phyloP scores from a whole-genome alignment of 2,797 vertebrate species.

The Syngnathus acus region DNA sequence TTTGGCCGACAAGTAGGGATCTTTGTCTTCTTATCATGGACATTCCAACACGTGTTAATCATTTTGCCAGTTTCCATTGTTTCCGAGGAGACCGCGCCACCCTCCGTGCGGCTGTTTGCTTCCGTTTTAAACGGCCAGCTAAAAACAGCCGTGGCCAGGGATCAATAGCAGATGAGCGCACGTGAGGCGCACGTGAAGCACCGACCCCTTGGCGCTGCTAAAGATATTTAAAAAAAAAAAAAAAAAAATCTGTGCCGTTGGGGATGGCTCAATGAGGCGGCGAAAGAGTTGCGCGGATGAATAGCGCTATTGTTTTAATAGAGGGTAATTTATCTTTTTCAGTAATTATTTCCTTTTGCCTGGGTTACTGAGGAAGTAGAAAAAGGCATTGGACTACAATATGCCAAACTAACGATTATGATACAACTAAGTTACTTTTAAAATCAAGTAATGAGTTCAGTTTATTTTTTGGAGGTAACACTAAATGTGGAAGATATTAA shows the following conservation, averaged over 20 bases:
- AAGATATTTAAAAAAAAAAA: conserved; percentile 14
- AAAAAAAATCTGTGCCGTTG: not conserved
- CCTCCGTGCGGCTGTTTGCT: conserved; percentile 31
- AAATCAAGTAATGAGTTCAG: not conserved
- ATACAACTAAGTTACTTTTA: not conserved
- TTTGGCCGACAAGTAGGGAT: not conserved
- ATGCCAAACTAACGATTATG: no score
- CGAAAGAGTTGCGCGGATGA: not conserved
- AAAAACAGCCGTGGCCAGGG: conserved; percentile 35
- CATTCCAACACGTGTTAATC: not conserved
- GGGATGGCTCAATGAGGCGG: not conserved
- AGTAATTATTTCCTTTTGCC: not conserved
- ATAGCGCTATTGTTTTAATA: not conserved
- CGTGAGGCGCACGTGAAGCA: conserved; percentile 27
- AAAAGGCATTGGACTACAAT: not conserved
- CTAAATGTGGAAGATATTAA: not conserved
- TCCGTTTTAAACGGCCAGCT: conserved; percentile 22
- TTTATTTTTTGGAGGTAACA: no score
- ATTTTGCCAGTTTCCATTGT: not conserved
- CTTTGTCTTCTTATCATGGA: not conserved
- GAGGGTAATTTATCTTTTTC: not conserved
- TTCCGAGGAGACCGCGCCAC: not conserved
- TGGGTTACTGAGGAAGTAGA: not conserved
- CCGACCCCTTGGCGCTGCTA: conserved; percentile 15
- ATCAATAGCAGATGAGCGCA: conserved; percentile 27